Conservation (phyloP, 2,113 vertebrate species). For the Pygoscelis antarcticus region DNA sequence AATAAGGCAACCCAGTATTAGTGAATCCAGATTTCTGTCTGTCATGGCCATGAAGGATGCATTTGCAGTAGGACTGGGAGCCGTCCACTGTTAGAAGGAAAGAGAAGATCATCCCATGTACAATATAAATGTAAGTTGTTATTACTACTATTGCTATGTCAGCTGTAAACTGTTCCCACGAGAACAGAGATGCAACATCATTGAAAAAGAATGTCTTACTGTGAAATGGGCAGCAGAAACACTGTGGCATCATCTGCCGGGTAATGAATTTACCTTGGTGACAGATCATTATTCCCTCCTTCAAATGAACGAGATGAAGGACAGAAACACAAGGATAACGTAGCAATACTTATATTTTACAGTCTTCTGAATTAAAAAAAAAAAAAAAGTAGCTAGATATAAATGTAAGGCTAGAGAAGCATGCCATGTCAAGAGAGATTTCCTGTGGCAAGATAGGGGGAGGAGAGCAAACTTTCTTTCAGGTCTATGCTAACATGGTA, state of each 20-base stretch:
- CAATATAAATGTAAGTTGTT: constrained; percentile 68
- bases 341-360: constrained; percentile 25
- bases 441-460: background rate
- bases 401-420: background rate
- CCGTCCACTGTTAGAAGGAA: constrained; percentile 39
- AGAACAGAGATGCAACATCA: constrained; percentile 54
- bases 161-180: constrained; percentile 62
- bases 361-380: constrained; percentile 18
- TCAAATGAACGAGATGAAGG: constrained; percentile 61
- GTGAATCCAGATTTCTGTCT: background rate
- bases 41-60: background rate
- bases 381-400: constrained; percentile 2
- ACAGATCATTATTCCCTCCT: constrained; percentile 68
- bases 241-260: constrained; percentile 55
- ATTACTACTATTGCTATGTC: constrained; percentile 68
- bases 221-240: constrained; percentile 57
- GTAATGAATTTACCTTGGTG: constrained; percentile 74
- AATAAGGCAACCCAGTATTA: background rate
- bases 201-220: constrained; percentile 54
- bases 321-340: constrained; percentile 58
- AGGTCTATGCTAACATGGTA: background rate
- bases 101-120: constrained; percentile 51
- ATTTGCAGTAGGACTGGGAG: constrained; percentile 35
- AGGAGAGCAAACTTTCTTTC: background rate
- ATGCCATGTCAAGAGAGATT: background rate